Conservation (phyloP, 2,113 vertebrate genomes). For the Sander vitreus region DNA sequence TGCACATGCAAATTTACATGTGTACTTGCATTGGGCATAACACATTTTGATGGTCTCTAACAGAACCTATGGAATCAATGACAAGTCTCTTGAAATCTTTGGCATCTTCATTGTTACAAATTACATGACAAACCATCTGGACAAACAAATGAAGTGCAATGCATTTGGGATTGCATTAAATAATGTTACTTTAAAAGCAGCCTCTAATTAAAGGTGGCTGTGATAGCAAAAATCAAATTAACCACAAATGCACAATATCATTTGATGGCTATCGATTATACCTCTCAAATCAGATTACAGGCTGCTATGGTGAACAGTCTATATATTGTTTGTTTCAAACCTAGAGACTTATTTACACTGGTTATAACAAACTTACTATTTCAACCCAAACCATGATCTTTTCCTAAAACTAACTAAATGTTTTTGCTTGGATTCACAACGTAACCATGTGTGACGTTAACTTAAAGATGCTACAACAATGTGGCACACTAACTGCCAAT, state of each 20-base stretch:
- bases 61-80: background rate
- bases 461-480: too few species aligned
- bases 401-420: too few species aligned
- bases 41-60: background rate
- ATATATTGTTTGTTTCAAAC: background rate
- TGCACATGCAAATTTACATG: slow-evolving; percentile 12
- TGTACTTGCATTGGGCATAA: background rate
- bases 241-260: background rate
- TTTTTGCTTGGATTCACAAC: too few species aligned
- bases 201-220: slow-evolving; percentile 20
- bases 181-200: slow-evolving; percentile 18
- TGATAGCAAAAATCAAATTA: slow-evolving; percentile 25
- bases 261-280: slow-evolving; percentile 28
- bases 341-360: too few species aligned
- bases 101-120: background rate
- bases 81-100: too few species aligned
- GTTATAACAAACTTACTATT: too few species aligned
- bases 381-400: too few species aligned
- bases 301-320: background rate
- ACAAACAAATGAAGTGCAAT: background rate
- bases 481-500: too few species aligned
- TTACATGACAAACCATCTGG: background rate
- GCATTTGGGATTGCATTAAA: background rate
- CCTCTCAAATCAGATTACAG: slow-evolving; percentile 7
- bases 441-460: too few species aligned